Evolutionary conservation across 2,888 invertebrate species (phyloP), one percentile per base, ranked within the genome.

Genomic region (Slavum lentiscoides): DNA sequence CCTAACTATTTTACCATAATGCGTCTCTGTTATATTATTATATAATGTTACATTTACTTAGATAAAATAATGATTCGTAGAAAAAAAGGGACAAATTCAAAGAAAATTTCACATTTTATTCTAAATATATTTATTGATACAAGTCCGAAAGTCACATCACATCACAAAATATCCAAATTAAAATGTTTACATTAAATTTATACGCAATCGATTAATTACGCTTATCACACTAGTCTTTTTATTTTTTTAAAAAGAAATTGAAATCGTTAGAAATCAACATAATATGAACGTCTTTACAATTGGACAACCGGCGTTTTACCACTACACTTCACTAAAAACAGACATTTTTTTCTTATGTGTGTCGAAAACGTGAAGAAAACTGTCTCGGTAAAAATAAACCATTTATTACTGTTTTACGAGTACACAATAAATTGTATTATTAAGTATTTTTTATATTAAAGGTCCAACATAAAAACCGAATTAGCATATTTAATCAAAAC

Each of bases 241-340:
- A 64, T 64, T 37, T 1, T 55, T 37, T 53, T n/a, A 64, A 64
- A 62, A 21, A 23, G 9, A n/a, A 64, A 74, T 62, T 74, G 6
- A 49, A 62, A 62, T 49, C 8, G 0, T 13, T 61, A 1, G 49
- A 53, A 74, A 74, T 62, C 3, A n/a, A 30, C 30, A 5, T 3
- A 62, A 49, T n/a, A 74, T 17, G 30, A 30, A 73, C 61, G 49
- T 62, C 17, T 55, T 17, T 55, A 55, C 55, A 55, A 17, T 55
- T 66, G 49, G 0, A 39, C 7, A 1, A 43, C 11, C n/a, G 6
- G 2, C n/a, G 11, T 15, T 15, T n/a, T n/a, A n/a, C n/a, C n/a
- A 67, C 8, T 19, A 15, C 19, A 55, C 55, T 17, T 4, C 55
- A 17, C 8, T 21, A 67, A 21, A 67, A 67, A 21, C 21, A 67